Conservation (phyloP, 2,888 invertebrate genomes). For the Entomobrya proxima region DNA sequence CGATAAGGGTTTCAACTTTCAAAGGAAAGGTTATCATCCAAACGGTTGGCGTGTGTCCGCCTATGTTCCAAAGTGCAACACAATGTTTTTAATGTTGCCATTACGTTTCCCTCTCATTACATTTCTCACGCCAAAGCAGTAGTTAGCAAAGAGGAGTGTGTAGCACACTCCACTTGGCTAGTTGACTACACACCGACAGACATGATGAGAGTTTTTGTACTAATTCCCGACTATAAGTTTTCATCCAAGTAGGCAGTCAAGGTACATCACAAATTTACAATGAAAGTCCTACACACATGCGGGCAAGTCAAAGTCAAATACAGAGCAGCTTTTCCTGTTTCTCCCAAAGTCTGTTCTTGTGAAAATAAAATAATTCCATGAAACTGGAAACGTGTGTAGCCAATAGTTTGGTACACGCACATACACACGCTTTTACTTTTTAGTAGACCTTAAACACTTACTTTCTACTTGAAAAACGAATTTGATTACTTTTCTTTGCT, state of each 20-base stretch:
- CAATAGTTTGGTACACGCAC: neutral
- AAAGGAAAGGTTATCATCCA: slow-evolving; percentile 9
- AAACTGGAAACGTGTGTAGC: neutral
- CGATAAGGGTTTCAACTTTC: neutral
- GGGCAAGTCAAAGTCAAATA: slow-evolving; percentile 1
- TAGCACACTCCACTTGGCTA: neutral
- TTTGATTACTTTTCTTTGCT: slow-evolving; percentile 61
- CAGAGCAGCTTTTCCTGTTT: neutral
- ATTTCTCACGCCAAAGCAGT: slow-evolving; percentile 12
- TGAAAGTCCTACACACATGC: neutral
- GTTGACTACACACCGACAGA: neutral
- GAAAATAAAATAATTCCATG: no score
- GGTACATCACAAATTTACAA: neutral
- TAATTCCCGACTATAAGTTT: no score
- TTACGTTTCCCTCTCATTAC: slow-evolving; percentile 52
- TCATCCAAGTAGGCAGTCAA: neutral
- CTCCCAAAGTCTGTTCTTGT: neutral
- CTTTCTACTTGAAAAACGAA: slow-evolving; percentile 51
- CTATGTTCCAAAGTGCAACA: slow-evolving; percentile 13
- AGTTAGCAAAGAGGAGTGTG: neutral
- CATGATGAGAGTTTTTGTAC: slow-evolving; percentile 34
- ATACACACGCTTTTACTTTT: neutral
- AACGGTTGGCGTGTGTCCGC: slow-evolving; percentile 3
- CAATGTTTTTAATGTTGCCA: slow-evolving; percentile 34
- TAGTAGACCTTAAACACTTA: slow-evolving; percentile 29